Evolutionary conservation across 2,888 invertebrate genomes (phyloP), one percentile per base, ranked within the genome.

Genomic region (Terebella lapidaria): DNA sequence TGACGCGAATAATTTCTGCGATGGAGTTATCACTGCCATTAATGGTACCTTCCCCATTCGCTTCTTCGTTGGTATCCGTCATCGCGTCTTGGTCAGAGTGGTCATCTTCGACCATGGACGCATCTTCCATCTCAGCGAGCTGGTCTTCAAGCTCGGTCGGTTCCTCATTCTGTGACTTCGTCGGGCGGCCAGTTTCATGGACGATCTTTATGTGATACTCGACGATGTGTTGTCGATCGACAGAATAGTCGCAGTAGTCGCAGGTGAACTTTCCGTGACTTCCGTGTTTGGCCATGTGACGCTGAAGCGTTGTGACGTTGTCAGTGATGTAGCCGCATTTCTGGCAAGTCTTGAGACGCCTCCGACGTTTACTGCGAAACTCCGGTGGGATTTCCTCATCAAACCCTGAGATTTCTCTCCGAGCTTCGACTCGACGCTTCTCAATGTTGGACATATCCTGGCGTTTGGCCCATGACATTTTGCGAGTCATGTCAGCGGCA

Each of bases 181-280:
- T 15, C 20, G 28, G 3, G 2, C 26, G 3, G 5, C 3, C 49
- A 15, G 20, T 35, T 15, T 29, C 20, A 24, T 57, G 57, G 28
- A 51, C 57, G n/a, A 24, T 58, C n/a, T 45, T 60, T 42, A 58
- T 75, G 65, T 76, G 76, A 59, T 75, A 74, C 55, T 74, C 72
- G 0, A 75, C 67, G 3, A 73, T 69, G 58, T 73, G 71, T 56
- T 74, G 68, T 28, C 72, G 63, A 54, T 75, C 72, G 25, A 75
- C 72, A 57, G 75, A 74, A 67, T 76, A 77, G 62, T 77, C 74
- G 67, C 77, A 77, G 63, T 72, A 73, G 45, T 71, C 64, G 45
- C 63, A 63, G 26, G 59, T 56, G 54, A 52, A 63, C 54, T 56
- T 63, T 45, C 46, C 49, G 2, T 42, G 26, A n/a, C 27, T 28